Conservation (phyloP, 2,888 invertebrate species). For the Torymus texanus region DNA sequence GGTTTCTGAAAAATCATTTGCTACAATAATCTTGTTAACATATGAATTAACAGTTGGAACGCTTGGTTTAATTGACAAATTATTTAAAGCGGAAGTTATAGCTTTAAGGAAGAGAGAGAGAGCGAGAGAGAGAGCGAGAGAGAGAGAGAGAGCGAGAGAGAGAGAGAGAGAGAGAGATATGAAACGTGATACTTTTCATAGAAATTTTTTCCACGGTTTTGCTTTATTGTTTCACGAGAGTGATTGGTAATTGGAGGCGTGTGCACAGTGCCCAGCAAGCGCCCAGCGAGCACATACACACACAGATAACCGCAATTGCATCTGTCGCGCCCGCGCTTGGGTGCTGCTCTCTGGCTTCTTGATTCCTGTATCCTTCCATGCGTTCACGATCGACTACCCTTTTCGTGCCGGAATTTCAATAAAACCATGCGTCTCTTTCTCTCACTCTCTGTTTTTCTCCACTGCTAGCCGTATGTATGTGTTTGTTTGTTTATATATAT, state of each 20-base stretch:
- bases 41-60: too few relatives aligned
- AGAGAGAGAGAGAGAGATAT: slow-evolving; percentile 52
- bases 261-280: slow-evolving; percentile 1
- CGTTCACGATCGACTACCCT: slow-evolving; percentile 5
- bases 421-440: slow-evolving; percentile 15
- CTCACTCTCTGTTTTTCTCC: not conserved
- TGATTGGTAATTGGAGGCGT: slow-evolving; percentile 67
- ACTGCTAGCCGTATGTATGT: not conserved
- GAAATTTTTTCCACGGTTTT: slow-evolving; percentile 63
- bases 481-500: not conserved
- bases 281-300: not conserved
- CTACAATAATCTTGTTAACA: too few relatives aligned
- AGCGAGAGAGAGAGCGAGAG: not conserved
- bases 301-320: slow-evolving; percentile 39
- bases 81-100: too few relatives aligned
- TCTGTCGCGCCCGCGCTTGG: slow-evolving; percentile 28
- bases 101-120: not conserved
- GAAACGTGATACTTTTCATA: slow-evolving; percentile 67
- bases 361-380: not conserved
- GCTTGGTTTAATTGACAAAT: too few relatives aligned
- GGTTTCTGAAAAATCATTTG: too few relatives aligned
- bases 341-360: slow-evolving; percentile 13
- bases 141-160: not conserved
- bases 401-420: slow-evolving; percentile 18
- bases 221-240: slow-evolving; percentile 68